Conservation (phyloP, 1,140 invertebrate genomes). For the Nephila pilipes region DNA sequence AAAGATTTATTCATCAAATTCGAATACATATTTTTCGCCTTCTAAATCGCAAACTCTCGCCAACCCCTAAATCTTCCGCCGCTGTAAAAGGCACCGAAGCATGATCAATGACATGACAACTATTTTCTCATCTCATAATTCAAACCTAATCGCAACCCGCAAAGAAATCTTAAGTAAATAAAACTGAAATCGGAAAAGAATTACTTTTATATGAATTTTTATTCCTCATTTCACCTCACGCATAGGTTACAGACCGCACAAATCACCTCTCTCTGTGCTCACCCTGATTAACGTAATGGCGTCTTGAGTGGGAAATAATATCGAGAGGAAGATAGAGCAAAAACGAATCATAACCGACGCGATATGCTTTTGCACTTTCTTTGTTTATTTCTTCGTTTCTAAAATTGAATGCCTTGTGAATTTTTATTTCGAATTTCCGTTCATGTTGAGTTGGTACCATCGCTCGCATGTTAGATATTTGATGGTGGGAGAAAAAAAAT, state of each 20-base stretch:
- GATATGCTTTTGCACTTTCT: constrained; percentile 1
- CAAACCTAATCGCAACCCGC: neutral
- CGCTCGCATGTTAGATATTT: neutral
- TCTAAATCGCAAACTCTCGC: too few relatives aligned
- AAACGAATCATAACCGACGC: neutral
- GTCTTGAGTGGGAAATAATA: neutral
- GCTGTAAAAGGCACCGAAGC: neutral
- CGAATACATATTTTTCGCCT: too few relatives aligned
- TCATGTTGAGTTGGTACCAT: neutral
- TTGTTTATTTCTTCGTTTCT: neutral
- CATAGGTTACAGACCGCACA: constrained; percentile 4
- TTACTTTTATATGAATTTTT: neutral
- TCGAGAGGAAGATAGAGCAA: neutral
- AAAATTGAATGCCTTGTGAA: neutral
- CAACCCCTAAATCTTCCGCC: neutral
- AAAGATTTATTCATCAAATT: too few relatives aligned
- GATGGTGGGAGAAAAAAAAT: neutral
- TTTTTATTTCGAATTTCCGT: neutral
- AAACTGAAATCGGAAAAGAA: neutral
- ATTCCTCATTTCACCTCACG: neutral
- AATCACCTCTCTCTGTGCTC: neutral
- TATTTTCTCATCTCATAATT: neutral
- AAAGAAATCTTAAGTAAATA: neutral
- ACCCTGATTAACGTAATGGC: neutral
- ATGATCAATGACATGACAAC: neutral